These are phyloP conservation scores for Cottus gobio DNA, from an alignment of 2,113 vertebrate species.

Conservation along the genomic window DNA sequence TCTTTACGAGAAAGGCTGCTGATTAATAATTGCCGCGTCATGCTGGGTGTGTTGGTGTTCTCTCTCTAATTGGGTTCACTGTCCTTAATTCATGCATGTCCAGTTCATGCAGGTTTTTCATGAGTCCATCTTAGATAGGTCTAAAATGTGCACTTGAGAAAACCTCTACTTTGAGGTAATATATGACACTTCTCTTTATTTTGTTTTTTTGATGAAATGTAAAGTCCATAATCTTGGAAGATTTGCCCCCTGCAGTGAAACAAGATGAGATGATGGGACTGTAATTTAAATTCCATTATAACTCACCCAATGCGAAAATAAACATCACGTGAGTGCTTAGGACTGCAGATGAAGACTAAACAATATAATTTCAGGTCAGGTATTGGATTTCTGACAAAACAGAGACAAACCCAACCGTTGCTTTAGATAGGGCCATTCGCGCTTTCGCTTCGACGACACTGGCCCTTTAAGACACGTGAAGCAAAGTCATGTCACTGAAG, in stretches of 20 bases:
- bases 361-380: not conserved
- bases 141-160: no score
- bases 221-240: not conserved
- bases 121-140: no score
- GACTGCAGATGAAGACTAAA: not conserved
- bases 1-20: no score
- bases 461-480: not conserved
- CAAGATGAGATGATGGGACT: not conserved
- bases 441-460: not conserved
- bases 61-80: no score
- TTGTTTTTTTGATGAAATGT: not conserved
- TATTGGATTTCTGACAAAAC: not conserved
- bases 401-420: not conserved
- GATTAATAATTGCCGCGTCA: no score
- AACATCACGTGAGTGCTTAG: not conserved
- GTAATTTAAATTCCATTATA: no score
- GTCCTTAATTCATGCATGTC: no score
- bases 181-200: no score
- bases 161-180: no score
- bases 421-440: no score
- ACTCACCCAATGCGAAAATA: not conserved
- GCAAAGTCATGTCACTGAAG: not conserved
- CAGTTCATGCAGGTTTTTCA: no score
- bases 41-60: no score
- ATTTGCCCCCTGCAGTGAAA: not conserved